Percentiles rank a stretch among this genome's conserved stretches.
These are phyloP conservation scores for Ecdyonurus torrentis DNA, from an alignment of 2,888 invertebrate species.

Conservation along the genomic window DNA sequence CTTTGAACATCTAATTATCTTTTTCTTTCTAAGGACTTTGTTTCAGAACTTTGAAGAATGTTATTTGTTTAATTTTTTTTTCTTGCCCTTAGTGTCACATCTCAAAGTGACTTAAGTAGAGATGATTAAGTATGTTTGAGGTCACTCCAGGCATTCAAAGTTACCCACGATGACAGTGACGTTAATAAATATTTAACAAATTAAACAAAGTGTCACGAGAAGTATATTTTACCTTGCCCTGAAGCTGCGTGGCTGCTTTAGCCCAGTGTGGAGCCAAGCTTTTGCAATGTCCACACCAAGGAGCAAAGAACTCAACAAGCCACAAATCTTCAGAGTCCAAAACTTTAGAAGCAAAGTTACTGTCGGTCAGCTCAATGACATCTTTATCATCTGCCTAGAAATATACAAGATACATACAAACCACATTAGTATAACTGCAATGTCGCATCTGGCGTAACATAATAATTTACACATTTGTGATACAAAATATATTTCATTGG, in stretches of 20 bases:
- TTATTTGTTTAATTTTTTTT: too few species aligned
- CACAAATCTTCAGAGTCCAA: conserved; percentile 87
- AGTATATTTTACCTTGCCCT: conserved; percentile 59
- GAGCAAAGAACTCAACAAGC: conserved; percentile 96
- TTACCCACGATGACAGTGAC: too few species aligned
- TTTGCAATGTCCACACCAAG: conserved; percentile 96
- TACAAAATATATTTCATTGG: too few species aligned
- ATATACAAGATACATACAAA: neutral
- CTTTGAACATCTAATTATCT: too few species aligned
- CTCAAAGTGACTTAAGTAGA: neutral
- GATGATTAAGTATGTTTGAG: neutral
- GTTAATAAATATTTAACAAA: neutral
- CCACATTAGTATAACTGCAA: too few species aligned
- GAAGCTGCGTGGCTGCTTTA: conserved; percentile 81
- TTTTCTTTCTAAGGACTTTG: too few species aligned
- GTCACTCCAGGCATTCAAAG: neutral
- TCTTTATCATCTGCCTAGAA: conserved; percentile 26
- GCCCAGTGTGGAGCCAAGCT: conserved; percentile 94
- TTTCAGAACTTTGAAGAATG: too few species aligned
- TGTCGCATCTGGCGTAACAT: too few species aligned
- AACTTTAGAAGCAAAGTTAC: conserved; percentile 86
- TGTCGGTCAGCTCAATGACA: conserved; percentile 88
- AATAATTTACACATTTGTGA: too few species aligned
- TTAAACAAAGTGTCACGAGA: neutral
- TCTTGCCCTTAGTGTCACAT: too few species aligned